These are phyloP conservation scores for Yponomeuta plumbellus DNA, from an alignment of 2,888 invertebrate genomes.

Conservation along the genomic window DNA sequence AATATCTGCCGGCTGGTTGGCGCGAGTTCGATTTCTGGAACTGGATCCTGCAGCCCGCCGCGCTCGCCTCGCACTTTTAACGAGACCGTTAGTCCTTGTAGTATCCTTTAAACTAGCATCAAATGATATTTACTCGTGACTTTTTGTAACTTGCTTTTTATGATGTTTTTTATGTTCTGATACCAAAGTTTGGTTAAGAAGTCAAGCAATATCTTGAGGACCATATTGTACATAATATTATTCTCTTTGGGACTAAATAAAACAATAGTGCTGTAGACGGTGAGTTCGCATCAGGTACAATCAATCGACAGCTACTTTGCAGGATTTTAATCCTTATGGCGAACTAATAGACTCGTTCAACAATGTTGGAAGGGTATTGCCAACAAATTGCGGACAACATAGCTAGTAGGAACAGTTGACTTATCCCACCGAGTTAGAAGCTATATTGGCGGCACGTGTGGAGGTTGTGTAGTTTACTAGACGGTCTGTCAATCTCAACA, in stretches of 20 bases:
- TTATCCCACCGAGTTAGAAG: neutral
- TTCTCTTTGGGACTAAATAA: neutral
- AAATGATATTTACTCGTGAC: neutral
- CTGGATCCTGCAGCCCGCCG: neutral
- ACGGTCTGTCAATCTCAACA: conserved; percentile 24
- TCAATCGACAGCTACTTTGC: neutral
- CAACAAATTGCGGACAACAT: neutral
- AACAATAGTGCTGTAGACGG: neutral
- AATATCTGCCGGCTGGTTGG: neutral
- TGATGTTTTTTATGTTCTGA: neutral
- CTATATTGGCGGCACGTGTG: neutral
- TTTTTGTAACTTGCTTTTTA: neutral
- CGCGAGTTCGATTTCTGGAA: neutral
- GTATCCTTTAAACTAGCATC: conserved; percentile 2
- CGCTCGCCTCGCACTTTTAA: neutral
- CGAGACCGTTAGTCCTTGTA: neutral
- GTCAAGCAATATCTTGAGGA: no score
- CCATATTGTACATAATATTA: neutral
- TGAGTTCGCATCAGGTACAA: neutral
- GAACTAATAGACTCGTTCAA: neutral
- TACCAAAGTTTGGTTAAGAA: neutral
- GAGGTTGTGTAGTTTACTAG: conserved; percentile 2
- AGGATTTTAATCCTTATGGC: neutral
- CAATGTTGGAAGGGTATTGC: neutral
- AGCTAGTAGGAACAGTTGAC: neutral